Conservation (phyloP, 1,140 invertebrate species). For the Eupristina koningsbergeri region DNA sequence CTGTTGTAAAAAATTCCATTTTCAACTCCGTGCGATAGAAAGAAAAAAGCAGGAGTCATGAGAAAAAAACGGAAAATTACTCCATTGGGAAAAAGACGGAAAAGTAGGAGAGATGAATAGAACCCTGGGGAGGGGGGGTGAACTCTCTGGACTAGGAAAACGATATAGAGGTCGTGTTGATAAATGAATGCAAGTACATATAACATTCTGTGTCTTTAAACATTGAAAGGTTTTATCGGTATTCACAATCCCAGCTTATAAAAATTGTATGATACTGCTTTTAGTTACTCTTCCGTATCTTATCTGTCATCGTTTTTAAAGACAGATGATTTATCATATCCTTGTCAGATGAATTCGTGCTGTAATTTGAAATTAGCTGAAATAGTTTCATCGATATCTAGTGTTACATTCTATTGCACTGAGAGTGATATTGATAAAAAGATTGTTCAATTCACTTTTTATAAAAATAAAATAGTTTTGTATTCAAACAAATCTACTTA, state of each 20-base stretch:
- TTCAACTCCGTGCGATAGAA: neutral
- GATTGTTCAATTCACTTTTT: neutral
- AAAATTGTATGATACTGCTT: constrained; percentile 46
- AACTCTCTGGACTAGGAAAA: constrained; percentile 37
- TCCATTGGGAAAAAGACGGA: constrained; percentile 55
- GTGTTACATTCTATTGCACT: neutral
- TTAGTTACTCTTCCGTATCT: neutral
- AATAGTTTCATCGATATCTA: neutral
- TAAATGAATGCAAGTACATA: constrained; percentile 16
- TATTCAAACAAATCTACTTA: no score
- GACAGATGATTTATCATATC: constrained; percentile 1
- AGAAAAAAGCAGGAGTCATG: constrained; percentile 16
- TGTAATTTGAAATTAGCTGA: neutral
- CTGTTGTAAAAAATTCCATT: constrained; percentile 20
- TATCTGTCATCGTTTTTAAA: neutral
- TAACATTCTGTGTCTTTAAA: constrained; percentile 20
- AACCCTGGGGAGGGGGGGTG: constrained; percentile 60
- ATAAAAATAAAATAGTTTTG: neutral
- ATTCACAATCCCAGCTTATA: constrained; percentile 28
- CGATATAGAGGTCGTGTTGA: constrained; percentile 24
- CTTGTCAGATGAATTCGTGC: neutral
- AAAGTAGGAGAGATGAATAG: constrained; percentile 58
- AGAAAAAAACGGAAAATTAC: constrained; percentile 55
- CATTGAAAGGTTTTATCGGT: constrained; percentile 40
- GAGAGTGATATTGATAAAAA: neutral